Base-by-base conservation (phyloP, 2,797 vertebrate species). In the Sandelia bainsii region DNA sequence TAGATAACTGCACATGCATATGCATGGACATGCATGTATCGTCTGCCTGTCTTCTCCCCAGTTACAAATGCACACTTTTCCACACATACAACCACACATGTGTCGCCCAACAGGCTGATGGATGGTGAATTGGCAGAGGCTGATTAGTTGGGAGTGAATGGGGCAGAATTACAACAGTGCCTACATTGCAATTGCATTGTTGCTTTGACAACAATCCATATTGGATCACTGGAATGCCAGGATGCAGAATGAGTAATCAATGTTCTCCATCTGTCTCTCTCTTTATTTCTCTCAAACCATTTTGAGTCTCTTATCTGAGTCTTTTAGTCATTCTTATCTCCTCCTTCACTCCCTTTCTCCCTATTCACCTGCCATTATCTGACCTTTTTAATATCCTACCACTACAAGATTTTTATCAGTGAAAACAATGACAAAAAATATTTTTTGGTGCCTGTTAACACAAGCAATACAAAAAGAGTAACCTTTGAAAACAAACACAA, bases 71-170 rank as follows among this genome's bases (percentile, higher is more conserved):
- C 56, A 52, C 40, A 34, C 56, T 8, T 40, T 0, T 14, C 8
- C 57, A 19, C 60, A 32, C 66, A 23, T 32, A 32, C 61, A 45
- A 20, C 45, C 40, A 52, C 45, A 42, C 12, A 20, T 60, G 51
- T 46, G 17, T 7, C 5, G 49, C n/a, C 63, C 75, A 77, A n/a
- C 68, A 23, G 67, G 53, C 79, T 87, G 84, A 90, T 88, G 82
- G 92, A 94, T 92, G 89, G 81, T 19, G 69, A 70, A 77, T 87
- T 87, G 78, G 90, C 71, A 73, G 62, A 76, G 80, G 79, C 84
- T 89, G 90, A 93, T 94, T 93, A 94, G 81, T 83, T 62, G 75
- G 66, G 79, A 86, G 77, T 85, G 90, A 88, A 91, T 80, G 81
- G 78, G 75, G 77, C 75, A 87, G 86, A 92, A 93, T 91, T 85